Conservation (phyloP, 2,113 vertebrate genomes). For the Nothobranchius furzeri region DNA sequence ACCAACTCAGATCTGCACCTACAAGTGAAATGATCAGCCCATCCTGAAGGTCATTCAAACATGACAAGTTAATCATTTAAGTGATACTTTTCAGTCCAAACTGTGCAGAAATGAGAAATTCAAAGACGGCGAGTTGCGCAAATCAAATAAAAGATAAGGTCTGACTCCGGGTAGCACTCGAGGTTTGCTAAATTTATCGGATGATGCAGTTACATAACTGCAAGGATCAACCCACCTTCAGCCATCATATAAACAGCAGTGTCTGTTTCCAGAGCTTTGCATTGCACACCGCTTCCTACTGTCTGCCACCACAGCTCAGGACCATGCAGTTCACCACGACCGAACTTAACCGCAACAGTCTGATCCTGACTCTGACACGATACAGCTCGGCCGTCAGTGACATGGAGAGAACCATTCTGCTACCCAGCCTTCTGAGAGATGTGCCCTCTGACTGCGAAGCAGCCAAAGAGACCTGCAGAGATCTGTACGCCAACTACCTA, state of each 20-base stretch:
- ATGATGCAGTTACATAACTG: constrained; percentile 46
- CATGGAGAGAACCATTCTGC: constrained; percentile 91
- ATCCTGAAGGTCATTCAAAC: not conserved
- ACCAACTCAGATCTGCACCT: not conserved
- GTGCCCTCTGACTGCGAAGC: constrained; percentile 64
- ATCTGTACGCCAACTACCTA: constrained; percentile 83
- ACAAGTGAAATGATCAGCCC: not conserved
- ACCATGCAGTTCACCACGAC: constrained; percentile 71
- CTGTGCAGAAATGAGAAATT: constrained; percentile 2
- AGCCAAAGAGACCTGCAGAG: not conserved
- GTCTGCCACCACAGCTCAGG: constrained; percentile 30
- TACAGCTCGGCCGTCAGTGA: constrained; percentile 80
- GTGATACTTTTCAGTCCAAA: constrained; percentile 8
- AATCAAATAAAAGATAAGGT: constrained; percentile 69
- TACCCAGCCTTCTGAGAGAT: constrained; percentile 88
- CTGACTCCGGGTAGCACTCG: constrained; percentile 54
- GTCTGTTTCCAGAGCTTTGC: constrained; percentile 14
- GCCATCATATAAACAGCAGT: constrained; percentile 56
- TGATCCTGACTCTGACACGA: constrained; percentile 73
- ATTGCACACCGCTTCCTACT: constrained; percentile 46
- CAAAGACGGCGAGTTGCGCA: constrained; percentile 44
- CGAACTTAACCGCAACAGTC: constrained; percentile 55
- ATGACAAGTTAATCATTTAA: constrained; percentile 40
- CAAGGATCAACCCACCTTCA: constrained; percentile 19
- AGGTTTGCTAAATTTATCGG: constrained; percentile 43